Conservation (phyloP, 2,888 invertebrate species). For the Tanytarsus gracilentus region DNA sequence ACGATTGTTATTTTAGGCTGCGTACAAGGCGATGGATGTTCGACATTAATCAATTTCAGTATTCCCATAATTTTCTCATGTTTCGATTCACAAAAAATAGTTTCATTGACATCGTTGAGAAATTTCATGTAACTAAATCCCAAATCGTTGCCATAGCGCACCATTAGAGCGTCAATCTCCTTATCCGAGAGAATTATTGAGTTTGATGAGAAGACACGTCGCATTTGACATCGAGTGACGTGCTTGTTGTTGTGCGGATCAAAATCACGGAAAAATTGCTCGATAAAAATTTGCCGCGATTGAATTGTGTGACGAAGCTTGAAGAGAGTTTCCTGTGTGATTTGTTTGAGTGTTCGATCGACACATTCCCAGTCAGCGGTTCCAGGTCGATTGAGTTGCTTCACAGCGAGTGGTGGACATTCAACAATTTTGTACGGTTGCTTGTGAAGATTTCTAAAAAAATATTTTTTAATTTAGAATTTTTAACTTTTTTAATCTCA, state of each 20-base stretch:
- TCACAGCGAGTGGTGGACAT: constrained; percentile 49
- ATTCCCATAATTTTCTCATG: constrained; percentile 29
- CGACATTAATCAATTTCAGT: constrained; percentile 40
- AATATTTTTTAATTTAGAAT: constrained; percentile 40
- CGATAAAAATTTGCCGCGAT: constrained; percentile 54
- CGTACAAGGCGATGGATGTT: constrained; percentile 35
- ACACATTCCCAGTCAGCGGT: constrained; percentile 45
- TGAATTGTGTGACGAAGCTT: constrained; percentile 54
- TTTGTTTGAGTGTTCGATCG: constrained; percentile 41
- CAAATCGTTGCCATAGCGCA: constrained; percentile 60
- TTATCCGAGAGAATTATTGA: constrained; percentile 56
- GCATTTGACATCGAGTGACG: constrained; percentile 58
- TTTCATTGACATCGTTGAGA: constrained; percentile 48
- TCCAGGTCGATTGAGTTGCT: constrained; percentile 45
- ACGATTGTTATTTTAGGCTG: constrained; percentile 52
- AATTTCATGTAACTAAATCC: constrained; percentile 67
- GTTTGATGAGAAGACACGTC: constrained; percentile 59
- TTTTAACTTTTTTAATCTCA: background rate
- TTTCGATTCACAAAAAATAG: background rate
- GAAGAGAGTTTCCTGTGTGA: constrained; percentile 53
- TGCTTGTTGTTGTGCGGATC: constrained; percentile 63
- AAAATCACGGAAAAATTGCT: constrained; percentile 60
- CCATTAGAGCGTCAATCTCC: constrained; percentile 59
- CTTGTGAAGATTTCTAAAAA: constrained; percentile 58
- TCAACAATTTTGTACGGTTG: constrained; percentile 51